These are phyloP conservation scores for Prostheceraeus crozeri DNA, from an alignment of 2,888 invertebrate species.

Conservation along the genomic window DNA sequence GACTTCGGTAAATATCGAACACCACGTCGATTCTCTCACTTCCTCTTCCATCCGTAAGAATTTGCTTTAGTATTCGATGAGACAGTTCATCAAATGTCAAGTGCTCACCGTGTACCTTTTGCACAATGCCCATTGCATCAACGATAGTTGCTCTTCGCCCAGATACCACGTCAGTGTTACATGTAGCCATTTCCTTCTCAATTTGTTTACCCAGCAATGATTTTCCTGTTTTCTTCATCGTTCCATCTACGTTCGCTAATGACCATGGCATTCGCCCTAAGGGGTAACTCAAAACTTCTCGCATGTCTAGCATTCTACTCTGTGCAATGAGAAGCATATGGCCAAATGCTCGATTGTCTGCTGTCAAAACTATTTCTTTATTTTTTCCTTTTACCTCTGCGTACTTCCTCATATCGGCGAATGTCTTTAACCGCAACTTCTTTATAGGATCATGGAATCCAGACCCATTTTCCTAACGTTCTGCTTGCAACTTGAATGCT, in stretches of 20 bases:
- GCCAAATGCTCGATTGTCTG: too few relatives aligned
- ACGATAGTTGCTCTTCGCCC: slow-evolving; percentile 9
- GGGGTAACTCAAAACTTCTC: too few relatives aligned
- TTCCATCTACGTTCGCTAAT: slow-evolving; percentile 39
- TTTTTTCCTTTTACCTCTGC: too few relatives aligned
- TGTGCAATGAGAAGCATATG: too few relatives aligned
- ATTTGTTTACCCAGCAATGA: slow-evolving; percentile 33
- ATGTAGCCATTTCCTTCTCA: slow-evolving; percentile 33
- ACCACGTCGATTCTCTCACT: not conserved
- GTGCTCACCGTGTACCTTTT: not conserved
- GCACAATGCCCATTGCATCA: slow-evolving; percentile 14
- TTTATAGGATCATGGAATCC: too few relatives aligned
- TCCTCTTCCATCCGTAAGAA: slow-evolving; percentile 18
- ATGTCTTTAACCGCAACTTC: too few relatives aligned
- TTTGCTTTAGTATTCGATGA: slow-evolving; percentile 3
- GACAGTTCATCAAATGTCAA: slow-evolving; percentile 8
- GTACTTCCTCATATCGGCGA: too few relatives aligned
- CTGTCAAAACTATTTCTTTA: too few relatives aligned
- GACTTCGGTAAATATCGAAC: slow-evolving; percentile 9
- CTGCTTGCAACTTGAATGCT: too few relatives aligned
- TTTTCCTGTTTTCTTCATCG: slow-evolving; percentile 40
- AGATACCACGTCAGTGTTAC: slow-evolving; percentile 10
- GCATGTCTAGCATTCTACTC: too few relatives aligned
- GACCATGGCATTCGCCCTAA: too few relatives aligned
- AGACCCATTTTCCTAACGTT: too few relatives aligned